Evolutionary conservation across 2,797 vertebrate genomes (phyloP).

Genomic region (Oryzias sinensis): DNA sequence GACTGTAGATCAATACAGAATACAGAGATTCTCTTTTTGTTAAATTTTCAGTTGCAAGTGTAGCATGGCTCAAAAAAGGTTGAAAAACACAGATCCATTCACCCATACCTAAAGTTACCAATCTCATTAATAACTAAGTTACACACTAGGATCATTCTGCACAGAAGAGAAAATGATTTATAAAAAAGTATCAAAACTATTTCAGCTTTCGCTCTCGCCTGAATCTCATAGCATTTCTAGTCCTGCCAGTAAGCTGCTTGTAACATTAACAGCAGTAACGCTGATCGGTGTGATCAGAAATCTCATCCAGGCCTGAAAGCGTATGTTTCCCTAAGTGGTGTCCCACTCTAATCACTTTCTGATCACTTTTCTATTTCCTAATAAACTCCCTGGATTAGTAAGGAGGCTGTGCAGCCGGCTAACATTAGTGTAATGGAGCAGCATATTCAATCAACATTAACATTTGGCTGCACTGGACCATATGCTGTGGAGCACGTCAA

Average conservation of each 20-base stretch:
- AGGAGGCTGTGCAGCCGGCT: slow-evolving; percentile 29
- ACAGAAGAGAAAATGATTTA: no score
- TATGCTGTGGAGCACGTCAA: slow-evolving; percentile 47
- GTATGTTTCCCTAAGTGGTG: slow-evolving; percentile 68
- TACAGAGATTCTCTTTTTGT: no score
- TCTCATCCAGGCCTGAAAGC: slow-evolving; percentile 53
- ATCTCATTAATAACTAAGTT: no score
- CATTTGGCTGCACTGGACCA: slow-evolving; percentile 38
- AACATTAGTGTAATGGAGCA: slow-evolving; percentile 67
- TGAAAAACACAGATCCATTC: no score
- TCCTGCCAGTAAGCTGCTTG: slow-evolving; percentile 45
- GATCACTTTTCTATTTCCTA: slow-evolving; percentile 66
- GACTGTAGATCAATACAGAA: no score
- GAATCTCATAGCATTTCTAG: slow-evolving; percentile 32
- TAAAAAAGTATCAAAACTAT: background rate
- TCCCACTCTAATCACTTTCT: slow-evolving; percentile 70
- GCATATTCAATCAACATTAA: slow-evolving; percentile 68
- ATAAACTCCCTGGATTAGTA: slow-evolving; percentile 67
- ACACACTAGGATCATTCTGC: no score
- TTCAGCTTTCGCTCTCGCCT: slow-evolving; percentile 2
- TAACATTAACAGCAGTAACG: slow-evolving; percentile 52
- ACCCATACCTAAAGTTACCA: no score
- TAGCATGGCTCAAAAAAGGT: no score
- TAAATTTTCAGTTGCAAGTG: no score
- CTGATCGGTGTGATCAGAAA: slow-evolving; percentile 47